Percentiles rank a stretch among this genome's conserved stretches.
These are phyloP conservation scores for Atrina japonica DNA, from an alignment of 2,888 invertebrate species.

Conservation along the genomic window DNA sequence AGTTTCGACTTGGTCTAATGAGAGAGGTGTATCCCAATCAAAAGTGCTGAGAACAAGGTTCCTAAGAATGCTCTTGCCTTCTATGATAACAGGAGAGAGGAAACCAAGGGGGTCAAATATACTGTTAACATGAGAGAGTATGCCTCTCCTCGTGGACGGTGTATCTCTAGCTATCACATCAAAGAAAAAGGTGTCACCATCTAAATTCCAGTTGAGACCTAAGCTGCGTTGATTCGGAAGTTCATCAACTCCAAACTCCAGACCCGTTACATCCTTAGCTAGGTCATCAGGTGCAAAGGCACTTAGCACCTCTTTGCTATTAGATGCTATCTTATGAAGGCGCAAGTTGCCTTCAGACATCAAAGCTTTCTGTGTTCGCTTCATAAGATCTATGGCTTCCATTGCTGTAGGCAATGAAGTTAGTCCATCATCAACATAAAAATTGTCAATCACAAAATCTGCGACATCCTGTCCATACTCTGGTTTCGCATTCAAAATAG, in stretches of 20 bases:
- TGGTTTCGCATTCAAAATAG: conserved; percentile 25
- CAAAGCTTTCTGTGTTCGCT: conserved; percentile 41
- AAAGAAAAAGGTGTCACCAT: conserved; percentile 46
- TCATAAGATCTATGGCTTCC: conserved; percentile 42
- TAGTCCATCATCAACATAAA: conserved; percentile 58
- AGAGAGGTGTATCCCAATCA: conserved; percentile 56
- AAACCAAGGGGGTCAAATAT: conserved; percentile 59
- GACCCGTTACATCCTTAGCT: conserved; percentile 44
- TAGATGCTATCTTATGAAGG: conserved; percentile 58
- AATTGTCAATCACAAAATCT: conserved; percentile 43
- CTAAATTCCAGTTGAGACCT: conserved; percentile 48
- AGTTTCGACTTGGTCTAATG: conserved; percentile 14
- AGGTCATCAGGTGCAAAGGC: conserved; percentile 49
- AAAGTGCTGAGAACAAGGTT: conserved; percentile 30
- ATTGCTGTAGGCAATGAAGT: conserved; percentile 32
- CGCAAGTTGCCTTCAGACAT: conserved; percentile 42
- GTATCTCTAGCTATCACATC: conserved; percentile 32
- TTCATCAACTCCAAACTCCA: conserved; percentile 48
- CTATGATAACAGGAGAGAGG: conserved; percentile 44
- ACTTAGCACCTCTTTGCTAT: conserved; percentile 47
- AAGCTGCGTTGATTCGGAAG: conserved; percentile 41
- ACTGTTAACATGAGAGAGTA: no score
- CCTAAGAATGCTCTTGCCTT: conserved; percentile 49
- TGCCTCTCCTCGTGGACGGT: conserved; percentile 47
- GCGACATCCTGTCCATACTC: conserved; percentile 24